Evolutionary conservation across 2,888 invertebrate species (phyloP), one percentile per base, ranked within the genome.

Genomic region (Aquatica leii): DNA sequence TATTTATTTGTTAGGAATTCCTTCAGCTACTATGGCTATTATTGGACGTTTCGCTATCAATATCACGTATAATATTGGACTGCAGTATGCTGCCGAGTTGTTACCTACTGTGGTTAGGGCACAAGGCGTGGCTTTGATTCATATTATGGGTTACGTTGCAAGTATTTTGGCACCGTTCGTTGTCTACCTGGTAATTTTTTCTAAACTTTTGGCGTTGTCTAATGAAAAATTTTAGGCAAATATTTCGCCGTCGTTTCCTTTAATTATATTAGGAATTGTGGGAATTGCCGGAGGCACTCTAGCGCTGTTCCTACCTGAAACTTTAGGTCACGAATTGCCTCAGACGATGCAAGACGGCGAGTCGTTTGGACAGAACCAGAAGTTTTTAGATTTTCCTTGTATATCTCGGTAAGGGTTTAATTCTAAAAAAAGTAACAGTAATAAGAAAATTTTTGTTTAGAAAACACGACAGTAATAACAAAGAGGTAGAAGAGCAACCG

Each of bases 81-180:
- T 95, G 0, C 95, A 95, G 71, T 95, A 94, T 80, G 94, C 94
- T 0, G 94, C 95, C 0, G 95, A 95, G 77, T 80, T 95, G 11
- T 78, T 95, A 8, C 95, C 95, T 0, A 95, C 95, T 0, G 94
- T 94, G 0, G 93, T 95, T 0, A 80, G 95, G 46, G 94, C 93
- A 0, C 94, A 94, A 77, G 94, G 94, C 0, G 92, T 95, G 0
- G 93, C 94, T 0, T 82, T 94, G 12, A 92, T 94, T 53, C 93
- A 94, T 74, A 93, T 94, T 59, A 92, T 93, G 91, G 94, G 94
- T 35, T 94, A 93, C 71, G 91, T 93, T 0, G 91, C 93, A 0
- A 91, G 91, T 54, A 92, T 94, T 65, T 80, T 93, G 0, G 90
- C 93, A 0, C 95, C 95, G 0, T 94, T 94, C 76, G 88, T 95